Evolutionary conservation across 2,797 vertebrate species (phyloP).

Genomic region (Alectoris magna): DNA sequence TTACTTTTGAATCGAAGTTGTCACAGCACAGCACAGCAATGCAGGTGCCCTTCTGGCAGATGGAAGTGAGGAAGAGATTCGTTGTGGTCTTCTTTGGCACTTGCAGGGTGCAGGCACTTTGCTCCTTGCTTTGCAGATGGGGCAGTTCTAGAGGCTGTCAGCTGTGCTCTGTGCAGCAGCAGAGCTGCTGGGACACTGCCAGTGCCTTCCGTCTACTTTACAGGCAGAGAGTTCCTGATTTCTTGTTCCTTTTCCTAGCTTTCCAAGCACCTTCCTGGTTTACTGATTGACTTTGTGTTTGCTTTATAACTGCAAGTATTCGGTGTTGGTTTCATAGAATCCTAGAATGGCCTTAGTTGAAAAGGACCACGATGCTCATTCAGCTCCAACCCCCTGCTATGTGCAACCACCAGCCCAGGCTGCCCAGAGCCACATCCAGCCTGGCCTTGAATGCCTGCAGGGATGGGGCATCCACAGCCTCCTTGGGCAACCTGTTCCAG

Average conservation of each 20-base stretch:
- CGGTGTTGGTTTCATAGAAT: not conserved
- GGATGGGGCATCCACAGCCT: no score
- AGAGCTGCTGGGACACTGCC: not conserved
- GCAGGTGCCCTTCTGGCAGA: not conserved
- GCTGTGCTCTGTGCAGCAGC: not conserved
- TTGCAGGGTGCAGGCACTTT: not conserved
- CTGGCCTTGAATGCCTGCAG: no score
- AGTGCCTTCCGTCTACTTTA: not conserved
- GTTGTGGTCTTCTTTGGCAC: not conserved
- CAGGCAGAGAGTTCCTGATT: not conserved
- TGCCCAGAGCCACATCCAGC: no score
- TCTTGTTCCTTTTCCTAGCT: not conserved
- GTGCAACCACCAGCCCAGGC: no score
- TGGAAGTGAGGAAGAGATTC: not conserved
- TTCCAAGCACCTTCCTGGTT: not conserved
- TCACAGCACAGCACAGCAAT: fast-evolving
- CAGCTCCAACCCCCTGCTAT: no score
- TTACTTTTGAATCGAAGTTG: not conserved
- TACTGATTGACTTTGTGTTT: not conserved
- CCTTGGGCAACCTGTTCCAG: no score
- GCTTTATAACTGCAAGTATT: not conserved
- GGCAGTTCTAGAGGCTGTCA: not conserved
- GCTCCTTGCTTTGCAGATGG: not conserved
- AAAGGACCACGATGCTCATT: no score
- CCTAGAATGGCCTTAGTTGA: no score